Base-by-base conservation (phyloP, 2,888 invertebrate species). In the Macrophya alboannulata region DNA sequence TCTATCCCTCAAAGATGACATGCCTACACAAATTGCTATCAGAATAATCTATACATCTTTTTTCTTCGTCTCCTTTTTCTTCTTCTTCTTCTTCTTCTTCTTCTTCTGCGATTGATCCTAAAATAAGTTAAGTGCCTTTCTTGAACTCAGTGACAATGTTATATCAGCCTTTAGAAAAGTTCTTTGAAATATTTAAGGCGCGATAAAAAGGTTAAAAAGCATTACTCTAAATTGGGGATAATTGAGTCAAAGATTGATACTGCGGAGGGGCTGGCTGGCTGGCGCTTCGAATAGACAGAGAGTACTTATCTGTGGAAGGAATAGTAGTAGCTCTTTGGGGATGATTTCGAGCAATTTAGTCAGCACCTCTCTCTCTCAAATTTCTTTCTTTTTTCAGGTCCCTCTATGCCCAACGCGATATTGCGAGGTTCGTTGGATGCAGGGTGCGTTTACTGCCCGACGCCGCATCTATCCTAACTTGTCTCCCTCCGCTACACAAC, bases 401-500 rank as follows among this genome's bases (percentile, higher is more conserved):
- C 31, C 31, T 25, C 83, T 21, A 48, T 17, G 77, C 55, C 43
- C 21, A 15, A 21, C 81, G 68, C 12, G 83, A 83, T 83, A 83
- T 83, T 71, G 68, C 83, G 83, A 68, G 37, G 48, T 43, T 71
- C 48, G 68, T 40, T 83, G 48, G 68, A 40, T 83, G 83, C 83
- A 83, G 83, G 83, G 83, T 83, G 83, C 83, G 83, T 83, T 83
- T 68, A 83, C 83, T 83, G 71, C 83, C 83, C n/a, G n/a, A n/a
- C n/a, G 48, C 51, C 83, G 83, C 83, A 83, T 83, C 83, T 37
- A 83, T 71, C 83, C 83, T 51, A 83, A 83, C 83, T 71, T 83
- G 51, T 68, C 83, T 83, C 83, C 68, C 71, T 48, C 55, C n/a
- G 2, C 65, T 37, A 43, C 25, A n/a, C 81, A 81, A 21, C 43